Conservation (phyloP, 1,140 invertebrate genomes). For the Helicoverpa armigera region DNA sequence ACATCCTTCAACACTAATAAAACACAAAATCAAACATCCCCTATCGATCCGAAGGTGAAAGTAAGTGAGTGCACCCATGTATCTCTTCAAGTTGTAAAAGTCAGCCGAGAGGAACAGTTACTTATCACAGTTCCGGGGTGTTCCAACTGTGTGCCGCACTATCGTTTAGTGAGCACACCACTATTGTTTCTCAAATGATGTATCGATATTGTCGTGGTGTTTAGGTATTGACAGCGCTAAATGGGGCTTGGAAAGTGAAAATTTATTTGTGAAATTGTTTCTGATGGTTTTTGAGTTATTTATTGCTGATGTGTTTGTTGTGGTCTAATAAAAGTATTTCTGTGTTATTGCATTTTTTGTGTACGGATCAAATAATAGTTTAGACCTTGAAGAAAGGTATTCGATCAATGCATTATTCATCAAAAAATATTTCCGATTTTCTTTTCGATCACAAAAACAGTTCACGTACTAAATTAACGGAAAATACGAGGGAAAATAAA, state of each 20-base stretch:
- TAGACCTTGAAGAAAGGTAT: too few relatives aligned
- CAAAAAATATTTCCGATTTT: too few relatives aligned
- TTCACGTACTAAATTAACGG: too few relatives aligned
- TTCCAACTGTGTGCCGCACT: constrained; percentile 11
- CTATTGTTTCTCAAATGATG: constrained; percentile 30
- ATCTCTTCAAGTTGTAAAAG: constrained; percentile 33
- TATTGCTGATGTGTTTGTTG: background rate
- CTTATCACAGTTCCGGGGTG: constrained; percentile 18
- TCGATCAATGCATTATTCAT: too few relatives aligned
- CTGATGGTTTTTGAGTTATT: background rate
- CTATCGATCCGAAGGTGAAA: constrained; percentile 20
- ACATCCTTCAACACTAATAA: background rate
- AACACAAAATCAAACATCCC: background rate
- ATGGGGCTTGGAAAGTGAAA: constrained; percentile 19
- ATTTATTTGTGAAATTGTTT: background rate
- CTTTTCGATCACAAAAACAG: too few relatives aligned
- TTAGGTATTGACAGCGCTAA: constrained; percentile 1
- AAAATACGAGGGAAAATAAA: too few relatives aligned
- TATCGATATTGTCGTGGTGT: constrained; percentile 20
- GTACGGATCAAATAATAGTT: too few relatives aligned
- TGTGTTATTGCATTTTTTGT: too few relatives aligned
- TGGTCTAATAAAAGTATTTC: too few relatives aligned
- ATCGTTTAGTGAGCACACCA: constrained; percentile 25
- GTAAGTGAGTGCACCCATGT: constrained; percentile 24
- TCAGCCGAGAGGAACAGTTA: constrained; percentile 17